Base-by-base conservation (phyloP, 2,113 vertebrate genomes). In the Haplochromis vanheusdeni region DNA sequence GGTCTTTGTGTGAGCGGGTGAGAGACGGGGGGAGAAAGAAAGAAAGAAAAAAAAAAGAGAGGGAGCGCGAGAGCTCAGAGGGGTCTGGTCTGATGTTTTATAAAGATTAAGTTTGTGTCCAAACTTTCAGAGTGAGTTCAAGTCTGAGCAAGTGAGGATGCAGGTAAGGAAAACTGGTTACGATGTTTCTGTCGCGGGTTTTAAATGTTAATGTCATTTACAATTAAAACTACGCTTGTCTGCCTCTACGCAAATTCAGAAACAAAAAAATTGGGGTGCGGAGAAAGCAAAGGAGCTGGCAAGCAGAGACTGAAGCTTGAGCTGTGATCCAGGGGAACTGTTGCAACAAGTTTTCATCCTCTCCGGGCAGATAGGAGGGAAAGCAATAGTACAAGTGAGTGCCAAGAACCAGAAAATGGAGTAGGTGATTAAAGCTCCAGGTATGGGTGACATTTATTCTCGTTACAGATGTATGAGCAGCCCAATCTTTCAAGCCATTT, bases 121-220 rank as follows among this genome's bases (percentile, higher is more conserved):
- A 80, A 92, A 94, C 94, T 87, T 94, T 91, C 80, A 90, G 62
- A 85, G 84, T 31, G 79, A 88, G 45, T 82, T 83, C 80, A 88
- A 77, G 73, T 77, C 26, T 77, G 73, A 33, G 79, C 28, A 45
- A n/a, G 35, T 60, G 52, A 47, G 65, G 31, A 68, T 8, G 82
- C 16, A 51, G 82, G 73, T 80, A 62, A 54, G 79, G 13, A 19
- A 79, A 75, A 58, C 31, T 35, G 35, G 58, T 49, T 60, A 7
- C 3, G 6, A 82, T 81, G 19, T 80, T 73, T 60, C 60, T 47
- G 28, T 75, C 65, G 9, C 3, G 60, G 19, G 17, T 56, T 77
- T 28, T 79, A 9, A 62, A 70, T 21, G 7, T 9, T 35, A 33
- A 58, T 26, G 23, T 85, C 23, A 37, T 87, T 55, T 86, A 54